Conservation (phyloP, 2,888 invertebrate genomes). For the Meandrusa payeni region DNA sequence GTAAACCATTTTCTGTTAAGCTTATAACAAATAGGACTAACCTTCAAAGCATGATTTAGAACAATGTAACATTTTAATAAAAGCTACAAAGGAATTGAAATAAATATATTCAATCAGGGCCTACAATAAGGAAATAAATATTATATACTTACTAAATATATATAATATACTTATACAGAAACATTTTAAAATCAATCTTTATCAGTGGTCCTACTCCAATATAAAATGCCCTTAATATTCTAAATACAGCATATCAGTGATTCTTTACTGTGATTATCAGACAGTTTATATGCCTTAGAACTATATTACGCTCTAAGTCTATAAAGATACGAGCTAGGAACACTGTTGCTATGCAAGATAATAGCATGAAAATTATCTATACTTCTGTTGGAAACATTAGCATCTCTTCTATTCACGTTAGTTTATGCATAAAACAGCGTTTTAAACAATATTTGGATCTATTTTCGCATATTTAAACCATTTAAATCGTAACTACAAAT, state of each 20-base stretch:
- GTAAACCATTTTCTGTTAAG: no score
- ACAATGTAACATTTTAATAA: no score
- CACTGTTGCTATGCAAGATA: slow-evolving; percentile 70
- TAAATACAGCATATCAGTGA: slow-evolving; percentile 34
- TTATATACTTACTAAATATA: not conserved
- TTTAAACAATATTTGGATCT: not conserved
- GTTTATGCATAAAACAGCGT: not conserved
- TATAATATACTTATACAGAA: slow-evolving; percentile 1
- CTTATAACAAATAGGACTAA: no score
- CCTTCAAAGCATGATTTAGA: no score
- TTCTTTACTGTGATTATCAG: slow-evolving; percentile 52
- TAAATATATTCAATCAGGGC: slow-evolving; percentile 14
- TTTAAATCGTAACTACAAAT: slow-evolving; percentile 31
- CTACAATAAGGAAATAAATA: slow-evolving; percentile 19
- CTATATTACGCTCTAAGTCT: slow-evolving; percentile 41
- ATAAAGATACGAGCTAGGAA: slow-evolving; percentile 61
- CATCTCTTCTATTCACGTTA: slow-evolving; percentile 4
- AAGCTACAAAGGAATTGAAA: no score
- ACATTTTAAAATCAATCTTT: not conserved
- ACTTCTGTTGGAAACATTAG: slow-evolving; percentile 11
- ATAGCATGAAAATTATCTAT: slow-evolving; percentile 28
- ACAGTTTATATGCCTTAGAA: slow-evolving; percentile 46
- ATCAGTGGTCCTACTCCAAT: no score
- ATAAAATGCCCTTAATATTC: slow-evolving; percentile 5
- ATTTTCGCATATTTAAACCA: not conserved